Base-by-base conservation (phyloP, 2,888 invertebrate species). In the Tyria jacobaeae region DNA sequence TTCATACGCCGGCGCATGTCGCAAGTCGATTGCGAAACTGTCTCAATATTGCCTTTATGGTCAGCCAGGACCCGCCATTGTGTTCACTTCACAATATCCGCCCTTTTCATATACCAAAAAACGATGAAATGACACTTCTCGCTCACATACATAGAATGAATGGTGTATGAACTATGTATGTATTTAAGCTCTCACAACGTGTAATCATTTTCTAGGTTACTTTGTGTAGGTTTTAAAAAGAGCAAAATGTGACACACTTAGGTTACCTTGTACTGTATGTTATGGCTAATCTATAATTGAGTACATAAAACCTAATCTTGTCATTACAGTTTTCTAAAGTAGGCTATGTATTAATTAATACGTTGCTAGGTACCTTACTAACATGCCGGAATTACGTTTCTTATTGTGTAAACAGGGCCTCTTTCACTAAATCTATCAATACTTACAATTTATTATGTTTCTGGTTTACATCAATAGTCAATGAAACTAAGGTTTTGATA, bases 21-120 rank as follows among this genome's bases (percentile, higher is more conserved):
- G 85, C 83, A 85, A 84, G 72, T 65, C 35, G 59, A 60, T 89
- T 88, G 80, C 80, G 83, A 84, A 84, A 88, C 80, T 79, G 79
- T 81, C 80, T 81, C 81, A 77, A 75, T 81, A 85, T 75, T 79
- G 76, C 73, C 47, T 76, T 72, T 82, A 78, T 83, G 87, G 86
- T 82, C 86, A 84, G 79, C 75, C 81, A 83, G 74, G 80, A 81
- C 71, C 73, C 37, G 65, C 73, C 76, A 86, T 88, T 87, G 86
- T 87, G 75, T 78, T 57, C 39, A 58, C 67, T 69, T 47, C 58
- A 71, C 71, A 71, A 77, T 68, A 73, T 74, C 71, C 60, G 65
- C 58, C 49, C 61, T 49, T 56, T 35, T 31, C 54, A 47, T 12
- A 54, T 27, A 48, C 39, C 10, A 6, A 64, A 52, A 50, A 66